Base-by-base conservation (phyloP, 2,888 invertebrate species). In the Serrognathus titanus region DNA sequence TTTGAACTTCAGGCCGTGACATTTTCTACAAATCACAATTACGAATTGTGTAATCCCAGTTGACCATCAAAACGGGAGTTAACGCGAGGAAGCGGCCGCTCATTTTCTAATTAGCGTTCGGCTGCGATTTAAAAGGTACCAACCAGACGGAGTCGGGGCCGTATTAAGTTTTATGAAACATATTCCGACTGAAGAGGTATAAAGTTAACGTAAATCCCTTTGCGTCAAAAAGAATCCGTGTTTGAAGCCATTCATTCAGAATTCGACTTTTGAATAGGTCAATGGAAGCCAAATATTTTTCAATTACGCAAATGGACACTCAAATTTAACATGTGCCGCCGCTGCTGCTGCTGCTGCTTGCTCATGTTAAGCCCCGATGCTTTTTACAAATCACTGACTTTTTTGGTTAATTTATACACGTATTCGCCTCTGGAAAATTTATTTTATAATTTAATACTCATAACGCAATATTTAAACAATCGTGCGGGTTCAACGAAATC, bases 291-390 rank as follows among this genome's bases (percentile, higher is more conserved):
- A 67, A 75, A 77, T 75, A 73, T 76, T 31, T 31, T 75, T 72
- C 75, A 77, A 76, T 77, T 76, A 77, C 69, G 73, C 71, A 76
- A 77, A 76, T 77, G 77, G 76, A 75, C 69, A 71, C 67, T 67
- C 67, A 65, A 70, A 71, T 71, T 72, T 70, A 69, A 69, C 71
- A 71, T 71, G 69, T 55, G 52, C 48, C 11, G 43, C 43, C 20
- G 20, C 20, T 4, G 20, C 24, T 7, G 24, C 24, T 7, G 24
- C 24, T 1, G 24, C 24, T 31, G 24, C 24, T 31, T 31, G 62
- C 61, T 62, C 65, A 62, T 63, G 65, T 66, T 65, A 67, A 31
- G 24, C 24, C 63, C 66, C 66, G 45, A 54, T 57, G 60, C 48
- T 58, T 57, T 63, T 52, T 50, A 43, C 54, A 51, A 53, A 57